Conservation (phyloP, 2,797 vertebrate genomes). For the Diplodus puntazzo region DNA sequence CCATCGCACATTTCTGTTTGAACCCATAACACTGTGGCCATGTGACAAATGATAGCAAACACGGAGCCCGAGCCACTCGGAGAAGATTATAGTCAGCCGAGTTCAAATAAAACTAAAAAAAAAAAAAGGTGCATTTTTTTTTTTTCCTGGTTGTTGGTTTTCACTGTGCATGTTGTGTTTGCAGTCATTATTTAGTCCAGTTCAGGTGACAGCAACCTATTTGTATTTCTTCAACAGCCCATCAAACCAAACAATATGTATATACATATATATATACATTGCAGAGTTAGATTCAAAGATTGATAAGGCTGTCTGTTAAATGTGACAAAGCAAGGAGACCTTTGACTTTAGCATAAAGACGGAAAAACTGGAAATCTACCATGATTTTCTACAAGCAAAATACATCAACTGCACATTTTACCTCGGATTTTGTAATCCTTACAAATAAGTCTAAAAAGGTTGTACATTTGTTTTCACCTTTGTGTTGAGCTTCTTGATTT, state of each 20-base stretch:
- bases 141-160: conserved; percentile 1
- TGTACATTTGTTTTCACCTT: too few species aligned
- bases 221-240: conserved; percentile 53
- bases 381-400: too few species aligned
- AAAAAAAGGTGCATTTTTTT: conserved; percentile 28
- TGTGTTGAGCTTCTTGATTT: too few species aligned
- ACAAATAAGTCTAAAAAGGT: too few species aligned
- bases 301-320: too few species aligned
- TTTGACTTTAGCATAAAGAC: too few species aligned
- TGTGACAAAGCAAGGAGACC: too few species aligned
- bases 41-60: conserved; percentile 82
- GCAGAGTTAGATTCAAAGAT: neutral
- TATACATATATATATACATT: neutral
- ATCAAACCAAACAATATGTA: conserved; percentile 27
- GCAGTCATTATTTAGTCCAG: conserved; percentile 30
- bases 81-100: conserved; percentile 68
- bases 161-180: conserved; percentile 37
- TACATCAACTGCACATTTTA: too few species aligned
- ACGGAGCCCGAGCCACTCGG: conserved; percentile 60
- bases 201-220: conserved; percentile 43
- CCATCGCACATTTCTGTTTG: conserved; percentile 81
- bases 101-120: conserved; percentile 39
- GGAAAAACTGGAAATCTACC: too few species aligned
- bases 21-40: conserved; percentile 81
- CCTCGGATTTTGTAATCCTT: too few species aligned